Conservation (phyloP, 2,888 invertebrate species). For the Drymonia ruficornis region DNA sequence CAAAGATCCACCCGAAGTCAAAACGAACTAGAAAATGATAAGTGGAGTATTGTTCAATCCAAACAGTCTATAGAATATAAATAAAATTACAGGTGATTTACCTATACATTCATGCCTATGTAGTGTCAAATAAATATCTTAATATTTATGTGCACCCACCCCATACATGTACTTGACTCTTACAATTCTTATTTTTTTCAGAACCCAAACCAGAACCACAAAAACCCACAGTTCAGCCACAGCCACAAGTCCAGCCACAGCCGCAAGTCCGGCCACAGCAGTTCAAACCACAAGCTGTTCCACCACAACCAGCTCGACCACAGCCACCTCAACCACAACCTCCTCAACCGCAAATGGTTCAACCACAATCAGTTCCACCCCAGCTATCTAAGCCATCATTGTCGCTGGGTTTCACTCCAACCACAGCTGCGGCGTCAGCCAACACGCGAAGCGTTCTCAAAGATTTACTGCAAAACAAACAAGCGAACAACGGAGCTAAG, state of each 20-base stretch:
- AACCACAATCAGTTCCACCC: constrained; percentile 21
- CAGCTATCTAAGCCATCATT: background rate
- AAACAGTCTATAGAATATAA: too few relatives aligned
- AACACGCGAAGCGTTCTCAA: constrained; percentile 62
- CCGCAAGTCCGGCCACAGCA: constrained; percentile 16
- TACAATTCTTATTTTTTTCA: constrained; percentile 24
- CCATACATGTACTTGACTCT: too few relatives aligned
- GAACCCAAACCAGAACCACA: constrained; percentile 49
- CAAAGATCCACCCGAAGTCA: too few relatives aligned
- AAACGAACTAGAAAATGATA: too few relatives aligned
- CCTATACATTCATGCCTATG: too few relatives aligned
- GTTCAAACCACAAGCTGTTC: constrained; percentile 34
- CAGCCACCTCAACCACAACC: constrained; percentile 39
- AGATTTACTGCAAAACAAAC: constrained; percentile 60
- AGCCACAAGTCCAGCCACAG: constrained; percentile 21
- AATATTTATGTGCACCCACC: too few relatives aligned
- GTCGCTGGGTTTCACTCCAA: constrained; percentile 21
- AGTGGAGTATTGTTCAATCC: too few relatives aligned
- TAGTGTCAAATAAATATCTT: too few relatives aligned
- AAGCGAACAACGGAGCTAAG: constrained; percentile 41
- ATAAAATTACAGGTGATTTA: too few relatives aligned
- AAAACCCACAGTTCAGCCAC: constrained; percentile 18
- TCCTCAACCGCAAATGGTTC: constrained; percentile 10
- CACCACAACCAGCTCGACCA: constrained; percentile 20
- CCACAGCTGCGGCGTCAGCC: constrained; percentile 29